Evolutionary conservation across 2,113 vertebrate genomes (phyloP).

Genomic region (Phylloscopus whistleri): DNA sequence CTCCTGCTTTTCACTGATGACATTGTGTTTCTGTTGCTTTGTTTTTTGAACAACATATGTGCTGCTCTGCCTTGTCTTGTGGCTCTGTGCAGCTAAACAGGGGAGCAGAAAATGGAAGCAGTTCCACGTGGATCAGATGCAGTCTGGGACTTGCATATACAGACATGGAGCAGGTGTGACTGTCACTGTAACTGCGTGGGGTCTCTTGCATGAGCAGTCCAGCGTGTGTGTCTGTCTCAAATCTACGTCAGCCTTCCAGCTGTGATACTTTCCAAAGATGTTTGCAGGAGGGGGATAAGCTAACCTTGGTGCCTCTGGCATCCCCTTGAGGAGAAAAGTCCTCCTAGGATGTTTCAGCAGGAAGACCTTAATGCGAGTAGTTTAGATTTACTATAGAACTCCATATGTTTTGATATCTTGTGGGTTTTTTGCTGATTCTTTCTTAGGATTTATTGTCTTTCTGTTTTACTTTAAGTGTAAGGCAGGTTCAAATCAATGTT

Average conservation of each 20-base stretch:
- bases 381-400: not conserved
- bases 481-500: constrained; percentile 19
- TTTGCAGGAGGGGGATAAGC: not conserved
- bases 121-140: not conserved
- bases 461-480: not conserved
- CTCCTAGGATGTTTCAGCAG: not conserved
- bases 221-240: not conserved
- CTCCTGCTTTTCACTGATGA: not conserved
- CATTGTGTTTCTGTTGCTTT: not conserved
- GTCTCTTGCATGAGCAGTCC: not conserved
- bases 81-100: not conserved
- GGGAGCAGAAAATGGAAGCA: not conserved
- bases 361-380: not conserved
- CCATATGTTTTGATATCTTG: not conserved
- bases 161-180: not conserved
- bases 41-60: not conserved
- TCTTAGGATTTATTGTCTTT: constrained; percentile 1
- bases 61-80: not conserved
- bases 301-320: not conserved
- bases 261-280: not conserved
- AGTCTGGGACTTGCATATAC: not conserved
- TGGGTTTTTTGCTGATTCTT: not conserved
- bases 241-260: not conserved
- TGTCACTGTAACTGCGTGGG: not conserved
- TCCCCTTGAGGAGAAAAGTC: not conserved